Base-by-base conservation (phyloP, 2,888 invertebrate genomes). In the Agelastica alni region DNA sequence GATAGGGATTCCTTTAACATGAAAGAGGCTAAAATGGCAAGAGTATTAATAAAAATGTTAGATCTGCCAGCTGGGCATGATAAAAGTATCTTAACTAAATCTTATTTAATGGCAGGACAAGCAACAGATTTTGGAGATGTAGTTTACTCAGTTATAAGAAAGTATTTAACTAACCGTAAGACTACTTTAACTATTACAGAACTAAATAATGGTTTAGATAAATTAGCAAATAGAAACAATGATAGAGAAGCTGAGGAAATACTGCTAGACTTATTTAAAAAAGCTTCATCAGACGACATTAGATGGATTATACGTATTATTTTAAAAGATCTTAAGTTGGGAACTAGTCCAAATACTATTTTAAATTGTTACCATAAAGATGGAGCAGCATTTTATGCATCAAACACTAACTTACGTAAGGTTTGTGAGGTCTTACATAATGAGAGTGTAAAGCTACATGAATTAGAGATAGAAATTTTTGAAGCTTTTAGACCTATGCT, bases 281-380 rank as follows among this genome's bases (percentile, higher is more conserved):
- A 82, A 59, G 81, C 88, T 63, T 86, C 87, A 4, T 85, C 90
- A 0, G 71, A 83, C 9, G 92, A 96, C 73, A 84, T 91, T 60
- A 94, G 93, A 78, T 97, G 96, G 96, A 80, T 96, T 13, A 86
- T 95, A 4, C 80, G 95, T 47, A 87, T 96, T 46, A 83, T 97
- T 41, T 77, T 97, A 9, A 96, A 96, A 76, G 88, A 91, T 52
- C 78, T 96, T 73, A 87, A 85, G 70, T 75, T 96, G 2, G 87
- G 91, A 0, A 77, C 96, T 57, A 85, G 89, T 5, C 82, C 84
- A 51, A 83, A 85, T 49, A 83, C 82, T 14, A 85, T 94, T 37
- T 79, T 97, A 30, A 76, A 76, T 45, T 79, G 85, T 7, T 88
- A 87, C 70, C 94, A 96, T 76, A 85, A 85, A 0, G 88, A 93